phyloP scores from a whole-genome alignment of 2,888 invertebrate species.

The Andrena hattorfiana region DNA sequence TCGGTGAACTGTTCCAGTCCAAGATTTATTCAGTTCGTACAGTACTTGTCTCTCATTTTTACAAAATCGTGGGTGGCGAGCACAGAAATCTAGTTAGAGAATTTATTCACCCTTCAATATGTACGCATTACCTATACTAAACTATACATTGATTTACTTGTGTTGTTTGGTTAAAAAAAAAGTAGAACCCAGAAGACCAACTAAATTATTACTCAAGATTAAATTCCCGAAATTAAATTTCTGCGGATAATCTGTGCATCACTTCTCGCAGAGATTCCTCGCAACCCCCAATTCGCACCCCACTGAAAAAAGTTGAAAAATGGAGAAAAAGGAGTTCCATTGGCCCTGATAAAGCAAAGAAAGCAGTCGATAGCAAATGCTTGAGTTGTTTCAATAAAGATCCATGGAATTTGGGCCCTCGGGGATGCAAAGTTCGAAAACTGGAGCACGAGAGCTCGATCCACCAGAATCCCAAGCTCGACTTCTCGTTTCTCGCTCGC shows the following conservation, averaged over 20 bases:
- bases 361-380: not conserved
- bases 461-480: constrained; percentile 14
- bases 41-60: not conserved
- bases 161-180: no score
- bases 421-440: not conserved
- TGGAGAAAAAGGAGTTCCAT: no score
- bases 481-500: constrained; percentile 11
- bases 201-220: no score
- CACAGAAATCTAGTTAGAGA: not conserved
- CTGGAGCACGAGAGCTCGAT: constrained; percentile 12
- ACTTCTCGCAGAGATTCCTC: no score
- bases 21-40: not conserved
- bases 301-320: not conserved
- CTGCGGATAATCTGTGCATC: no score
- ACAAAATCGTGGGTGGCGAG: not conserved
- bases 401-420: not conserved
- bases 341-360: not conserved
- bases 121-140: no score
- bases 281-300: no score
- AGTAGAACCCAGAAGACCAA: no score
- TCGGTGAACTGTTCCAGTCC: not conserved
- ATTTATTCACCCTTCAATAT: not conserved
- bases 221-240: no score
- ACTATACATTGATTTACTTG: no score
- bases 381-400: not conserved